A percentile compares a stretch with the other conserved stretches of the same genome.
Evolutionary conservation across 2,797 vertebrate species (phyloP).

Genomic region (Crenichthys baileyi): DNA sequence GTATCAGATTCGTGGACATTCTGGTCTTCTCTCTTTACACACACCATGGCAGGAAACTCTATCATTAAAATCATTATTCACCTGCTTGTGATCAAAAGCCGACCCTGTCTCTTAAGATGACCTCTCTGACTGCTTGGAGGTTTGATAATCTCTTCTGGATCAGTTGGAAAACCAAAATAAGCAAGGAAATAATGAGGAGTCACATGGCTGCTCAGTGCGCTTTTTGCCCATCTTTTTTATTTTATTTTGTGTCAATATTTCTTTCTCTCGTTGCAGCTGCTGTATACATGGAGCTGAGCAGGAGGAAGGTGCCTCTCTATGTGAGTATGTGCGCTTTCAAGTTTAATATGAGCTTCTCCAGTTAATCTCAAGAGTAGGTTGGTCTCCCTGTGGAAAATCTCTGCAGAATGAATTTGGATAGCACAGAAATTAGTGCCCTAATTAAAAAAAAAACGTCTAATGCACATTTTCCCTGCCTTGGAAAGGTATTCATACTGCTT

Average conservation of each 20-base stretch:
- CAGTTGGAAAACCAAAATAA: slow-evolving; percentile 39
- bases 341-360: slow-evolving; percentile 28
- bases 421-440: slow-evolving; percentile 22
- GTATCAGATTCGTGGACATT: slow-evolving; percentile 23
- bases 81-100: slow-evolving; percentile 66
- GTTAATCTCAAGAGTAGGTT: slow-evolving; percentile 31
- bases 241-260: slow-evolving; percentile 14
- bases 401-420: slow-evolving; percentile 45
- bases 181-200: slow-evolving; percentile 32
- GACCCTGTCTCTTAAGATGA: slow-evolving; percentile 48
- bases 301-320: slow-evolving; percentile 88
- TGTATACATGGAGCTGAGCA: slow-evolving; percentile 87
- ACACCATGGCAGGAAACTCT: slow-evolving; percentile 18
- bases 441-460: slow-evolving; percentile 18
- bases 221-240: slow-evolving; percentile 1
- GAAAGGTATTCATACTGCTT: not conserved
- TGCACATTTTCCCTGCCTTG: slow-evolving; percentile 4
- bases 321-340: slow-evolving; percentile 80
- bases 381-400: slow-evolving; percentile 44
- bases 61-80: slow-evolving; percentile 66
- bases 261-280: slow-evolving; percentile 51
- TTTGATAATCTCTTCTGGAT: slow-evolving; percentile 63
- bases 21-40: slow-evolving; percentile 6
- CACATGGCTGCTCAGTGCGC: slow-evolving; percentile 19
- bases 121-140: slow-evolving; percentile 35